Evolutionary conservation across 2,797 vertebrate genomes (phyloP).

Genomic region (Meda fulgida): DNA sequence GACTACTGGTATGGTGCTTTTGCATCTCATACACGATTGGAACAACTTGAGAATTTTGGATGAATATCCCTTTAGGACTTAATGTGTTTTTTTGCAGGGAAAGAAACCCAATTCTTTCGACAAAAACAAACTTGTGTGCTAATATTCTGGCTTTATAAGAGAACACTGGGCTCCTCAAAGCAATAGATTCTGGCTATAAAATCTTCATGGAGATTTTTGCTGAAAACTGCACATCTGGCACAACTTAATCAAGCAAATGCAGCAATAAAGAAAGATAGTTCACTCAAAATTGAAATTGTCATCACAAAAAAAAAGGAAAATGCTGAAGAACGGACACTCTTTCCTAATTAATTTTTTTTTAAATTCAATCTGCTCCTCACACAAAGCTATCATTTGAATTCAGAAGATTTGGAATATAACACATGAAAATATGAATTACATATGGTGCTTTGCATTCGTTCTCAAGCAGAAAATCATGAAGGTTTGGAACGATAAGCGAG

Average conservation of each 20-base stretch:
- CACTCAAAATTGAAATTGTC: neutral
- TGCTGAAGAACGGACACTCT: too few relatives aligned
- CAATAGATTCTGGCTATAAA: slow-evolving; percentile 19
- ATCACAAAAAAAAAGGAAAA: neutral
- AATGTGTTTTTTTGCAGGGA: neutral
- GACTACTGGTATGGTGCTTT: neutral
- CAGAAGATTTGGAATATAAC: neutral
- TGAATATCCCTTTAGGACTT: neutral
- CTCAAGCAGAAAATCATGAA: neutral
- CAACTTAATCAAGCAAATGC: neutral
- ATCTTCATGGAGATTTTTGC: slow-evolving; percentile 5
- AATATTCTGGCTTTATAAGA: slow-evolving; percentile 1
- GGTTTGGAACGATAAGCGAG: neutral
- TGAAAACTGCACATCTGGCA: slow-evolving; percentile 38
- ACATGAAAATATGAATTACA: neutral
- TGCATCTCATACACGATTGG: neutral
- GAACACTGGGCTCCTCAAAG: slow-evolving; percentile 31
- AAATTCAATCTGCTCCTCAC: neutral
- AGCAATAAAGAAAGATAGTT: neutral
- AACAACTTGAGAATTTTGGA: neutral
- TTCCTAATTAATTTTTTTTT: neutral
- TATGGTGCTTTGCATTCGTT: neutral
- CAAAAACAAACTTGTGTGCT: slow-evolving; percentile 28
- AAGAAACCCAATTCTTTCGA: neutral
- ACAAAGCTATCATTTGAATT: neutral